These are phyloP conservation scores for Anorthoa munda DNA, from an alignment of 2,888 invertebrate genomes.

Conservation along the genomic window DNA sequence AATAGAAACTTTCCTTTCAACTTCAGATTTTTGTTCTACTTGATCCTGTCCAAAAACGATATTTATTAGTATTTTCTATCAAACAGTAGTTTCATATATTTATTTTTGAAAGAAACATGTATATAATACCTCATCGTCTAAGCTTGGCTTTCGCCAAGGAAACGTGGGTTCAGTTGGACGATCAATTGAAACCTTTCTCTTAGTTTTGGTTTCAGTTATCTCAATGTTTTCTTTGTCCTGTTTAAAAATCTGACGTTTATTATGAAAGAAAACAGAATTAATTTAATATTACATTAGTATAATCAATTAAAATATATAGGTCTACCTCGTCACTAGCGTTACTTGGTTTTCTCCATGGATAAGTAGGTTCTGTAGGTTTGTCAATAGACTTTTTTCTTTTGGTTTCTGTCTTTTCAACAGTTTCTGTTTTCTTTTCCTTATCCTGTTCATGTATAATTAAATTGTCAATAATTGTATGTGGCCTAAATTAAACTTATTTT, in stretches of 20 bases:
- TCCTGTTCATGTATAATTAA: constrained; percentile 50
- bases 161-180: constrained; percentile 65
- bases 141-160: constrained; percentile 47
- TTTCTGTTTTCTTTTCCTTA: constrained; percentile 64
- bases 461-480: background rate
- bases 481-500: background rate
- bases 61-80: constrained; percentile 8
- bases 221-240: constrained; percentile 69
- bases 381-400: constrained; percentile 70
- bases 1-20: constrained; percentile 43
- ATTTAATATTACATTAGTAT: background rate
- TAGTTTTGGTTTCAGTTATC: constrained; percentile 53
- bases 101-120: constrained; percentile 10
- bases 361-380: constrained; percentile 65
- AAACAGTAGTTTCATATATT: background rate
- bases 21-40: constrained; percentile 52
- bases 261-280: background rate
- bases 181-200: constrained; percentile 64
- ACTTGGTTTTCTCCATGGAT: constrained; percentile 68
- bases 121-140: constrained; percentile 52
- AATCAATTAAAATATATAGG: background rate
- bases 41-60: constrained; percentile 58
- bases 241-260: constrained; percentile 25
- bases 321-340: constrained; percentile 70
- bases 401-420: constrained; percentile 65